Evolutionary conservation across 2,113 vertebrate species (phyloP).

Genomic region (Nanorana parkeri): DNA sequence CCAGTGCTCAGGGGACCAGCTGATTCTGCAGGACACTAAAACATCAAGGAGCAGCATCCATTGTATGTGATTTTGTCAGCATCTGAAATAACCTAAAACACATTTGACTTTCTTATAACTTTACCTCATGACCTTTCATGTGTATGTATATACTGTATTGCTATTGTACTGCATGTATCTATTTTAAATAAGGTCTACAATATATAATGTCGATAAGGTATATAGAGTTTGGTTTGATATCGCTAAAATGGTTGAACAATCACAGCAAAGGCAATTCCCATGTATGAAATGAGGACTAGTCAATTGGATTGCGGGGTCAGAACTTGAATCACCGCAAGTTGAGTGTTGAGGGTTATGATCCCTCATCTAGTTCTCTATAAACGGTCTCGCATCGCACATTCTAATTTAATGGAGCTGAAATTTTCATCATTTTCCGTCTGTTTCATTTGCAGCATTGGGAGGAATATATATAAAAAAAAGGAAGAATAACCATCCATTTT

Average conservation of each 20-base stretch:
- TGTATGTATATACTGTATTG: too few species aligned
- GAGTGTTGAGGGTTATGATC: constrained; percentile 56
- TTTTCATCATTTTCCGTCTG: constrained; percentile 58
- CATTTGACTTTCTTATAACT: too few species aligned
- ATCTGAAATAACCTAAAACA: too few species aligned
- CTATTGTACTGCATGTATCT: too few species aligned
- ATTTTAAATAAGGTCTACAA: too few species aligned
- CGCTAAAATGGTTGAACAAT: not conserved
- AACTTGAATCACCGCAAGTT: constrained; percentile 67
- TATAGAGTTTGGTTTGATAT: too few species aligned
- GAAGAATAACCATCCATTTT: constrained; percentile 58
- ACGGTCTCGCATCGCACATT: constrained; percentile 59
- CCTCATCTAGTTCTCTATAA: constrained; percentile 58
- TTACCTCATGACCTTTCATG: too few species aligned
- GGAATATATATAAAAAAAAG: constrained; percentile 65
- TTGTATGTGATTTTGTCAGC: too few species aligned
- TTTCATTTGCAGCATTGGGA: constrained; percentile 63
- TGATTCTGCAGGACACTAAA: too few species aligned
- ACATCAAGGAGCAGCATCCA: too few species aligned
- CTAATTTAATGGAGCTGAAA: constrained; percentile 61
- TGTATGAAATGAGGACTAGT: not conserved
- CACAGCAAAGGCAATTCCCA: not conserved
- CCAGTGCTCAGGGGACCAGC: too few species aligned
- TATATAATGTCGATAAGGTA: too few species aligned
- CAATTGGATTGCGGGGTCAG: constrained; percentile 1